Conservation (phyloP, 2,113 vertebrate genomes). For the Alosa alosa region DNA sequence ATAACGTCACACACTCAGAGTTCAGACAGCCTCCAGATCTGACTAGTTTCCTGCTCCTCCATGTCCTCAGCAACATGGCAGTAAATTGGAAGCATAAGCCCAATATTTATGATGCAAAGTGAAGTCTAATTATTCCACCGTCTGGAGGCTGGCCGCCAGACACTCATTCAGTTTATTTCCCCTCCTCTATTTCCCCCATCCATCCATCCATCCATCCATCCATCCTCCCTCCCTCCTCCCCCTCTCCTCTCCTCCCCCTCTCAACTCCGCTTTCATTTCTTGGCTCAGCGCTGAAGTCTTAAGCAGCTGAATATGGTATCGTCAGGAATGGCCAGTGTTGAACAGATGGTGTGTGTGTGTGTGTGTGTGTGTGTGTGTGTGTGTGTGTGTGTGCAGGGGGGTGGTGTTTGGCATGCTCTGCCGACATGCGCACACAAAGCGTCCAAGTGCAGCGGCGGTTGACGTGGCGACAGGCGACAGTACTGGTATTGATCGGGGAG, state of each 20-base stretch:
- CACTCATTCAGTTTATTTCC: constrained; percentile 16
- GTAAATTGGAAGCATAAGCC: constrained; percentile 48
- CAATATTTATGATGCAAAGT: constrained; percentile 56
- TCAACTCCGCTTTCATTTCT: constrained; percentile 19
- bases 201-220: constrained; percentile 10
- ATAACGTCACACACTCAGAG: not conserved
- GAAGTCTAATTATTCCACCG: constrained; percentile 57
- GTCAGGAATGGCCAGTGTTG: too few species aligned
- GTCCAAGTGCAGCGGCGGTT: constrained; percentile 19
- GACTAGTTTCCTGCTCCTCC: constrained; percentile 4
- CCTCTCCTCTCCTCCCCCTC: not conserved
- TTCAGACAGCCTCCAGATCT: not conserved
- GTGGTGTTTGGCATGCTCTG: constrained; percentile 17
- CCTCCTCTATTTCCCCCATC: constrained; percentile 19
- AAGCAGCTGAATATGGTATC: constrained; percentile 51
- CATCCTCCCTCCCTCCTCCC: constrained; percentile 6
- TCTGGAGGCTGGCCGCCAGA: constrained; percentile 46
- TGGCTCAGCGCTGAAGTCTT: constrained; percentile 42
- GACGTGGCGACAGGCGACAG: not conserved
- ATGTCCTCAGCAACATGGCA: constrained; percentile 39
- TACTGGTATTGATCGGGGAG: constrained; percentile 40
- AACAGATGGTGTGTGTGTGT: too few species aligned
- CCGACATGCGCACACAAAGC: constrained; percentile 28
- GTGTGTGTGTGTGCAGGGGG: not conserved
- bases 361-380: not conserved